Conservation (phyloP, 1,140 invertebrate genomes). For the Sitobion miscanthi region DNA sequence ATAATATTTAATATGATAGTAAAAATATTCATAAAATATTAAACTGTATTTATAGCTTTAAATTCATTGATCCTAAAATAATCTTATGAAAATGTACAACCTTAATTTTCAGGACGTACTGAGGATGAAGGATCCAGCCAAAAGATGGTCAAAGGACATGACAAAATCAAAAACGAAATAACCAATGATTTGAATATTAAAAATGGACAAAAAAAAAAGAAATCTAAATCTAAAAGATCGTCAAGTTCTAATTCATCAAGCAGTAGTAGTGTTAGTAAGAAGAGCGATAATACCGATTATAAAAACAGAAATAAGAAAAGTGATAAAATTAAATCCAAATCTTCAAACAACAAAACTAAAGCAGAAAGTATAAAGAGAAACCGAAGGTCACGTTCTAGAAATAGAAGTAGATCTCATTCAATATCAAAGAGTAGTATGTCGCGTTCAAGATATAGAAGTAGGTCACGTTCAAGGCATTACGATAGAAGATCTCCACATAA, state of each 20-base stretch:
- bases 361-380: background rate
- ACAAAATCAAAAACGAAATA: conserved; percentile 18
- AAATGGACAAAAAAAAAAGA: conserved; percentile 38
- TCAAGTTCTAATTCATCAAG: conserved; percentile 37
- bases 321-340: conserved; percentile 33
- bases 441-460: background rate
- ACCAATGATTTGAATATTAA: background rate
- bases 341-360: background rate
- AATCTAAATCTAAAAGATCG: conserved; percentile 29
- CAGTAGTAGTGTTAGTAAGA: conserved; percentile 36
- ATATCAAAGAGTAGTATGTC: conserved; percentile 35
- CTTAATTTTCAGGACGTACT: background rate
- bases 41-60: background rate
- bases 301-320: conserved; percentile 37
- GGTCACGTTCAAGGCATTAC: conserved; percentile 25
- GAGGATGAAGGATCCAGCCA: background rate
- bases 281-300: background rate
- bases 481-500: conserved; percentile 29
- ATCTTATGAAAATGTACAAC: background rate
- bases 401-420: conserved; percentile 25
- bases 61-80: background rate
- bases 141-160: background rate
- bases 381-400: conserved; percentile 40
- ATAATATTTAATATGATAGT: background rate
- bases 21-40: background rate